Percentiles rank a stretch among this genome's conserved stretches.
Evolutionary conservation across 2,797 vertebrate genomes (phyloP).

Genomic region (Hapalemur alaotrensis): DNA sequence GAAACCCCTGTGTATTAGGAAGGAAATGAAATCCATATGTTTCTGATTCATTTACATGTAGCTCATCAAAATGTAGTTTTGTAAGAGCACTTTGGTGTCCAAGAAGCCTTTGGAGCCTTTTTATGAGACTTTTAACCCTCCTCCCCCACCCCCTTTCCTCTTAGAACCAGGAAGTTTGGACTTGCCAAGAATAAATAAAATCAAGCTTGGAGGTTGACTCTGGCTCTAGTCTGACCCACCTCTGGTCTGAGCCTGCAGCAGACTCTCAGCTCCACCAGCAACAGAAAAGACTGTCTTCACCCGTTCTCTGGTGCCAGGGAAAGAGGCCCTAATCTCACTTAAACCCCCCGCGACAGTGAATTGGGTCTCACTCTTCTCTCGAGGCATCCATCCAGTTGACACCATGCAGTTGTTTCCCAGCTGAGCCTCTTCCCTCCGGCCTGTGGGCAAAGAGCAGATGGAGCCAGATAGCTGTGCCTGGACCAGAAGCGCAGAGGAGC

Average conservation of each 20-base stretch:
- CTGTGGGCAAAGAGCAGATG: neutral
- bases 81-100: constrained; percentile 69
- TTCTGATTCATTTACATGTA: constrained; percentile 74
- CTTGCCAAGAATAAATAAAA: constrained; percentile 71
- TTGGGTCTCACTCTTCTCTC: neutral
- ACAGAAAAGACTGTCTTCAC: neutral
- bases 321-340: neutral
- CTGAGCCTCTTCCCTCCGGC: neutral
- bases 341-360: neutral
- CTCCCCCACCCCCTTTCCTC: neutral
- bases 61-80: constrained; percentile 77
- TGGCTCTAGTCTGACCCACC: neutral
- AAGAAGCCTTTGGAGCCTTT: constrained; percentile 70
- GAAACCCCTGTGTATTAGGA: constrained; percentile 52
- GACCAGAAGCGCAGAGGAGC: neutral
- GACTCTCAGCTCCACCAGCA: neutral
- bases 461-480: neutral
- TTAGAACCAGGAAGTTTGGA: constrained; percentile 65
- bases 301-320: neutral
- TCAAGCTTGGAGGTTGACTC: neutral
- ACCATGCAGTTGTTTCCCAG: neutral
- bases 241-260: neutral
- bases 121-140: constrained; percentile 59
- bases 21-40: constrained; percentile 75
- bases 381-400: no score